Percentiles rank a stretch among this genome's conserved stretches.
phyloP scores from a whole-genome alignment of 1,140 invertebrate species.

The Drosophila lowei region DNA sequence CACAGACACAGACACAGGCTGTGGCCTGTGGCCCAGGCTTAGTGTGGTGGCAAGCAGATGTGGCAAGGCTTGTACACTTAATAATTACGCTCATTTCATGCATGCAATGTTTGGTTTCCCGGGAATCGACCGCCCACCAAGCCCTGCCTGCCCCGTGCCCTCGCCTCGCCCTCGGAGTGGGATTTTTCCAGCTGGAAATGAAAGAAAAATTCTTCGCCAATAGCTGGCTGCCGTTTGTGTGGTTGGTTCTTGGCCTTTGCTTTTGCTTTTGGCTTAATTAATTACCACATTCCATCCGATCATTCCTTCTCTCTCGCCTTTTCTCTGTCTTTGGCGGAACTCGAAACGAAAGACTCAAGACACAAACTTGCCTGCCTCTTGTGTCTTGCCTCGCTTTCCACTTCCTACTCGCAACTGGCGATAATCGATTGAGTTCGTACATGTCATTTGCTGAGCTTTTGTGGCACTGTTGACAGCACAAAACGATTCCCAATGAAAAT shows the following conservation, averaged over 20 bases:
- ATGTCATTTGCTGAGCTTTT: slow-evolving; percentile 78
- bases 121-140: slow-evolving; percentile 64
- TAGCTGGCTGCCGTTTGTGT: slow-evolving; percentile 44
- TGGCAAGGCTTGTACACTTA: slow-evolving; percentile 70
- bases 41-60: slow-evolving; percentile 24
- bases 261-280: slow-evolving; percentile 67
- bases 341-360: slow-evolving; percentile 72
- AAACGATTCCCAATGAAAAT: slow-evolving; percentile 75
- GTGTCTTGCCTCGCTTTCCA: slow-evolving; percentile 33
- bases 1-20: no score
- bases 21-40: no score
- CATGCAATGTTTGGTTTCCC: slow-evolving; percentile 79
- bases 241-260: slow-evolving; percentile 39
- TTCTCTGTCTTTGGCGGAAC: slow-evolving; percentile 39
- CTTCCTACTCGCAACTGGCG: slow-evolving; percentile 61
- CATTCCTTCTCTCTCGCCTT: slow-evolving; percentile 21
- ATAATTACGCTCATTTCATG: slow-evolving; percentile 81
- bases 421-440: slow-evolving; percentile 80
- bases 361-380: slow-evolving; percentile 49
- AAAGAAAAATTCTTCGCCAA: slow-evolving; percentile 72
- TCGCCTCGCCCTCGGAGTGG: slow-evolving; percentile 33
- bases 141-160: slow-evolving; percentile 24
- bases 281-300: slow-evolving; percentile 67
- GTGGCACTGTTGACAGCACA: slow-evolving; percentile 76
- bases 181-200: slow-evolving; percentile 75